Evolutionary conservation across 2,113 vertebrate species (phyloP).

Genomic region (Mesitornis unicolor): DNA sequence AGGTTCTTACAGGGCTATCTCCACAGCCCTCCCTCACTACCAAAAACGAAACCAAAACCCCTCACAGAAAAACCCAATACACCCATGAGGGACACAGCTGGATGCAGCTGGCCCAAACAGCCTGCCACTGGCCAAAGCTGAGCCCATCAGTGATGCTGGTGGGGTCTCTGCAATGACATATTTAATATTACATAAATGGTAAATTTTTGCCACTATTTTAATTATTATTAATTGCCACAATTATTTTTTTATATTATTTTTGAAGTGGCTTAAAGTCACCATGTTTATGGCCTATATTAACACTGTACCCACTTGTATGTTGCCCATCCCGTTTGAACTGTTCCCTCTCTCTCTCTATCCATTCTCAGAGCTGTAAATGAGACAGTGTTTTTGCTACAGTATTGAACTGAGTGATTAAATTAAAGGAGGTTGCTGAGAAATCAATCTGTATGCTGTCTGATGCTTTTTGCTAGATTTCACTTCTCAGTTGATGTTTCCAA

Average conservation of each 20-base stretch:
- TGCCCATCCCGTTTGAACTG: too few species aligned
- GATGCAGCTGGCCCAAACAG: background rate
- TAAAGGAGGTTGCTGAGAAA: background rate
- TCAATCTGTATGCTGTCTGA: background rate
- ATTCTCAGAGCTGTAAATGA: background rate
- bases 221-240: too few species aligned
- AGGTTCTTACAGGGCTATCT: too few species aligned
- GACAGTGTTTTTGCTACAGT: background rate
- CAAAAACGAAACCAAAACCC: too few species aligned
- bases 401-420: background rate
- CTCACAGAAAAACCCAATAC: too few species aligned
- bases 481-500: background rate
- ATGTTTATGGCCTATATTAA: background rate
- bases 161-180: background rate
- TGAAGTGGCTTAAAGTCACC: background rate
- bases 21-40: too few species aligned
- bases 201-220: too few species aligned
- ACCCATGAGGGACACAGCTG: fast-evolving
- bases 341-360: background rate
- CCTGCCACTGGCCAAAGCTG: background rate
- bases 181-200: too few species aligned
- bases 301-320: too few species aligned
- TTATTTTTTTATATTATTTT: background rate
- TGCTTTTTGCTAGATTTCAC: constrained; percentile 5
- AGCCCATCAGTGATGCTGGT: background rate